These are phyloP conservation scores for Eledona agricola DNA, from an alignment of 2,888 invertebrate species.

Conservation along the genomic window DNA sequence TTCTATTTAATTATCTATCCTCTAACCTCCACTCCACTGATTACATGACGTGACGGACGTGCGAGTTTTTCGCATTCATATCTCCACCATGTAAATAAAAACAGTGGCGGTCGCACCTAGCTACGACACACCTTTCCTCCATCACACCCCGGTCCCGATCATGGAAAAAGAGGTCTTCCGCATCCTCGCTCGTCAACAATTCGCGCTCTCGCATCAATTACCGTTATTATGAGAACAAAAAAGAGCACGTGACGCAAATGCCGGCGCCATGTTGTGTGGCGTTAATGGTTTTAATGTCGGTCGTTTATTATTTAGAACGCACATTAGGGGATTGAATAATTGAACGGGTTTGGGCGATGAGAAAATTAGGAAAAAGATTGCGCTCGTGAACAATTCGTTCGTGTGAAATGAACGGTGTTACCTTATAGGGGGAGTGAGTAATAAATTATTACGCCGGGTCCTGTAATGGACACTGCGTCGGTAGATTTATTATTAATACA, in stretches of 20 bases:
- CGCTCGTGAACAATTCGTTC: too few relatives aligned
- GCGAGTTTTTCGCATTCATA: constrained; percentile 20
- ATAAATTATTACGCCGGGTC: too few relatives aligned
- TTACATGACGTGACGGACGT: constrained; percentile 26
- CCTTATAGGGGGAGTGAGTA: too few relatives aligned
- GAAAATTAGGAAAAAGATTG: too few relatives aligned
- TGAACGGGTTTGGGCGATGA: not conserved
- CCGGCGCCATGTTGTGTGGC: not conserved
- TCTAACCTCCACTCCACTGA: constrained; percentile 30
- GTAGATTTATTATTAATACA: too few relatives aligned
- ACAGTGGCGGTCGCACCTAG: constrained; percentile 21
- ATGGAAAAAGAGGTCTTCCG: not conserved
- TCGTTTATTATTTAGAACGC: constrained; percentile 7
- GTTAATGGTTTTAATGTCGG: constrained; percentile 7
- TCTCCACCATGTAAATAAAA: constrained; percentile 20
- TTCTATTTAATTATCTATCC: constrained; percentile 32
- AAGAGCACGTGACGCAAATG: constrained; percentile 1
- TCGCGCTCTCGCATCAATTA: not conserved
- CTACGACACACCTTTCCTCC: constrained; percentile 20
- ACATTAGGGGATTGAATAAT: constrained; percentile 8
- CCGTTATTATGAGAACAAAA: not conserved
- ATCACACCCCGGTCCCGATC: too few relatives aligned
- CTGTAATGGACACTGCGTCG: too few relatives aligned
- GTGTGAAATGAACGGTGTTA: too few relatives aligned
- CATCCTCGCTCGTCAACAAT: not conserved